Conservation (phyloP, 2,888 invertebrate species). For the Melanotus villosus region DNA sequence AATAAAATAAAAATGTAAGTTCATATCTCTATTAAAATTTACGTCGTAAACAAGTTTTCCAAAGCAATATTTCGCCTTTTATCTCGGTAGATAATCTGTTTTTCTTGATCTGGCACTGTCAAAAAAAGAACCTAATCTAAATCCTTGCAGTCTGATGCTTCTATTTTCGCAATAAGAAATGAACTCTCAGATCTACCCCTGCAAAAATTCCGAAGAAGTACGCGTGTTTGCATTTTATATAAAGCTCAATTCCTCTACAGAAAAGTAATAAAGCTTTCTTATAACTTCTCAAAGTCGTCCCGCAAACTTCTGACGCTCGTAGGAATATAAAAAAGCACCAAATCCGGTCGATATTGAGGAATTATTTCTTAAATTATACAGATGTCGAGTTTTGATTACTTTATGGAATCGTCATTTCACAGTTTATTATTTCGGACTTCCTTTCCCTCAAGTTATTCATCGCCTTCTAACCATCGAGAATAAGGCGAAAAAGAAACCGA, state of each 20-base stretch:
- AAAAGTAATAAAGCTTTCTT: slow-evolving; percentile 60
- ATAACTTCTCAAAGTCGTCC: slow-evolving; percentile 56
- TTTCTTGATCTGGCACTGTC: background rate
- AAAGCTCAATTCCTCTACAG: slow-evolving; percentile 57
- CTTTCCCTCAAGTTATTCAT: slow-evolving; percentile 30
- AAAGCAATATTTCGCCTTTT: background rate
- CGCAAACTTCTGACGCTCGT: slow-evolving; percentile 53
- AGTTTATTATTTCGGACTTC: slow-evolving; percentile 38
- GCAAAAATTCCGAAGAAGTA: slow-evolving; percentile 47
- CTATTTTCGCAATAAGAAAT: slow-evolving; percentile 25
- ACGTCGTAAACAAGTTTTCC: background rate
- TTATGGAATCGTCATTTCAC: slow-evolving; percentile 54
- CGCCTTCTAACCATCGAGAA: background rate
- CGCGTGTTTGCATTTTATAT: slow-evolving; percentile 61
- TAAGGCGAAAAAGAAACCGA: background rate
- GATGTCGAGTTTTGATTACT: slow-evolving; percentile 57
- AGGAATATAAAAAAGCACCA: slow-evolving; percentile 54
- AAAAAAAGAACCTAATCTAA: slow-evolving; percentile 31
- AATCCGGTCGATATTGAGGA: slow-evolving; percentile 56
- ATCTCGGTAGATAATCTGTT: background rate
- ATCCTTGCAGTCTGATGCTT: slow-evolving; percentile 23
- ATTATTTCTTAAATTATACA: slow-evolving; percentile 60
- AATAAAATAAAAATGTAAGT: background rate
- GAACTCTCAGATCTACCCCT: slow-evolving; percentile 29
- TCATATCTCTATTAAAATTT: too few relatives aligned